Percentiles rank a stretch among this genome's conserved stretches.
These are phyloP conservation scores for Ptychodera flava DNA, from an alignment of 35 echinoderm and acorn worm genomes.

Conservation along the genomic window DNA sequence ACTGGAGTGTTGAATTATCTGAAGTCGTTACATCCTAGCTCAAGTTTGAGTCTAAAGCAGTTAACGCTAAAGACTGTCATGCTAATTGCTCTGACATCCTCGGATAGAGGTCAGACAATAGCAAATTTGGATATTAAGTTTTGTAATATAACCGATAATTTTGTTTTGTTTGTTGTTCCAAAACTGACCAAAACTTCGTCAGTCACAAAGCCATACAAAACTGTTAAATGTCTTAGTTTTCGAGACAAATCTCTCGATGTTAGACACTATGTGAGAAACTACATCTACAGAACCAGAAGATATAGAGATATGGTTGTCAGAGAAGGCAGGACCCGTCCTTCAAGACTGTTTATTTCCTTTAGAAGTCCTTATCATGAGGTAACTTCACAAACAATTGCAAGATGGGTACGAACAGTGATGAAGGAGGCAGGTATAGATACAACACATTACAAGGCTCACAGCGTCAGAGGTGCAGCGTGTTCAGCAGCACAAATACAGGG, in stretches of 20 bases:
- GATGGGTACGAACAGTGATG: constrained; percentile 10
- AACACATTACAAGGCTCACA: constrained; percentile 8
- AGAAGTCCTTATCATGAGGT: background rate
- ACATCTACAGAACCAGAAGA: background rate
- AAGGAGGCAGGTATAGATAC: background rate
- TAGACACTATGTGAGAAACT: background rate
- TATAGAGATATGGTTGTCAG: no score
- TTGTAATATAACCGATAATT: background rate
- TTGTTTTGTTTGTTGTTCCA: background rate
- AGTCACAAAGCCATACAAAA: background rate
- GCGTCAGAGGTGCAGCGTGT: background rate
- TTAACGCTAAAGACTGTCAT: constrained; percentile 29
- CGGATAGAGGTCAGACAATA: constrained; percentile 12
- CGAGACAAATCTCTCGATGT: no score
- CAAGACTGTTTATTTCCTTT: background rate
- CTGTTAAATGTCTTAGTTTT: no score
- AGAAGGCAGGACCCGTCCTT: background rate
- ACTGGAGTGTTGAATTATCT: constrained; percentile 26
- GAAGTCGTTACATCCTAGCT: constrained; percentile 7
- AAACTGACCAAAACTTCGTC: background rate
- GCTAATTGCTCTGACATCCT: constrained; percentile 11
- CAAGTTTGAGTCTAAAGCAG: constrained; percentile 17
- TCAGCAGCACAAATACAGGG: background rate
- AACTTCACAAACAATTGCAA: constrained; percentile 11
- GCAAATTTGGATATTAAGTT: background rate